These are phyloP conservation scores for Trachelus iudaicus DNA, from an alignment of 2,888 invertebrate genomes.

Conservation along the genomic window DNA sequence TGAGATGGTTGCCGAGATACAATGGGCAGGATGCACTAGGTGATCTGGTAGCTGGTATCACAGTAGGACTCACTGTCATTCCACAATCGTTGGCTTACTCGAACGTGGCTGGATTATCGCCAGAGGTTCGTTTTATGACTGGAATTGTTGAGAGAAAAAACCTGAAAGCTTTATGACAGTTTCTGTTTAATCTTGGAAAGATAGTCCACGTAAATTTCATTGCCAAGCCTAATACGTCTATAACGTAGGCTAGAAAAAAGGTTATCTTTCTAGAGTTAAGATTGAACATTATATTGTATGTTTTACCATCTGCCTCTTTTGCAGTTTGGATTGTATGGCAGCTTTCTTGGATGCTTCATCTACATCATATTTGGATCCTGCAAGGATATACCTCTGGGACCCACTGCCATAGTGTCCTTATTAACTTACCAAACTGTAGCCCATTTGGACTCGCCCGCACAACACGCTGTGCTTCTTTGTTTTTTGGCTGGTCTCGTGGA, in stretches of 20 bases:
- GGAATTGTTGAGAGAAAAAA: not conserved
- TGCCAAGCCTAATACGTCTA: too few relatives aligned
- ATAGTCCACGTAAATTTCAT: too few relatives aligned
- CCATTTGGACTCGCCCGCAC: conserved; percentile 70
- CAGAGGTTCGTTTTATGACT: conserved; percentile 67
- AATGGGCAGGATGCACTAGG: conserved; percentile 78
- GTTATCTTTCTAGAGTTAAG: not conserved
- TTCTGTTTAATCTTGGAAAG: not conserved
- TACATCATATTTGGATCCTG: conserved; percentile 93
- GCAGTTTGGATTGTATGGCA: conserved; percentile 92
- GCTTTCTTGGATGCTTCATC: conserved; percentile 91
- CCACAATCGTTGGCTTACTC: conserved; percentile 89
- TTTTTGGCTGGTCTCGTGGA: conserved; percentile 81
- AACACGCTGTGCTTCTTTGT: conserved; percentile 79
- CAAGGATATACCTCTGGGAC: conserved; percentile 92
- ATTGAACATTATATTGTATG: not conserved
- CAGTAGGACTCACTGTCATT: conserved; percentile 93
- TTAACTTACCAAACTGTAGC: conserved; percentile 83
- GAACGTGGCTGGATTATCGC: conserved; percentile 81
- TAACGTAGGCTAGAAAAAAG: too few relatives aligned
- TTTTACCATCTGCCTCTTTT: conserved; percentile 21
- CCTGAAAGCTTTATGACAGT: not conserved
- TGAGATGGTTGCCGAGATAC: conserved; percentile 84
- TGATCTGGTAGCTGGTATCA: conserved; percentile 90
- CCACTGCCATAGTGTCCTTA: conserved; percentile 91